Evolutionary conservation across 2,113 vertebrate genomes (phyloP), one percentile per base, ranked within the genome.

Genomic region (Verasper variegatus): DNA sequence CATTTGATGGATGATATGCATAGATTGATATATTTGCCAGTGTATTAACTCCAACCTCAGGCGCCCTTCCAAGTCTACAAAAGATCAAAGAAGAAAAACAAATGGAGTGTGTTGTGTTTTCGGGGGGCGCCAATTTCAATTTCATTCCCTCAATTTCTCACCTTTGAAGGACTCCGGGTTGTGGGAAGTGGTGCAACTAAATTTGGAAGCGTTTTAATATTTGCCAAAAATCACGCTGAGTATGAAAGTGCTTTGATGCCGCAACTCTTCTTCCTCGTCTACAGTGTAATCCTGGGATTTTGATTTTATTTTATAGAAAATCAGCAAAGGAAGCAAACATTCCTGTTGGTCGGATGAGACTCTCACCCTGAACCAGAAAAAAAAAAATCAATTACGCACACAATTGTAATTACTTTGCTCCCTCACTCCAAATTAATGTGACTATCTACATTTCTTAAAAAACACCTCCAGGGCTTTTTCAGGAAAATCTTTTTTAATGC

Each of bases 401-500:
- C 40, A 74, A 47, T 20, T 70, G 70, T 79, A 83, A 86, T 80
- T 68, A 76, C 70, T 73, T 45, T 51, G 31, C 35, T 66, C 47
- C 60, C 20, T 58, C 42, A 12, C 31, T 57, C 69, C 26, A 23
- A 71, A 60, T 8, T 78, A 66, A 74, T 74, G 80, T 78, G 77
- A 71, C 70, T 68, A 68, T 81, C 74, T 80, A 45, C 26, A 21
- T 17, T 68, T 27, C 10, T 0, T 62, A 77, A 73, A 62, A 56
- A 67, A 70, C 3, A 13, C 37, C 58, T 71, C 27, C 59, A 54
- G n/a, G 71, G 63, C 37, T 84, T 74, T 55, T 60, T 78, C 18
- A 65, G 51, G 65, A 66, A 83, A 71, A 83, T 55, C n/a, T 65
- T 75, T 89, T 83, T 81, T 82, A 78, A 6, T 69, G 54, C 42